Base-by-base conservation (phyloP, 1,140 invertebrate genomes). In the Drosophila auraria region DNA sequence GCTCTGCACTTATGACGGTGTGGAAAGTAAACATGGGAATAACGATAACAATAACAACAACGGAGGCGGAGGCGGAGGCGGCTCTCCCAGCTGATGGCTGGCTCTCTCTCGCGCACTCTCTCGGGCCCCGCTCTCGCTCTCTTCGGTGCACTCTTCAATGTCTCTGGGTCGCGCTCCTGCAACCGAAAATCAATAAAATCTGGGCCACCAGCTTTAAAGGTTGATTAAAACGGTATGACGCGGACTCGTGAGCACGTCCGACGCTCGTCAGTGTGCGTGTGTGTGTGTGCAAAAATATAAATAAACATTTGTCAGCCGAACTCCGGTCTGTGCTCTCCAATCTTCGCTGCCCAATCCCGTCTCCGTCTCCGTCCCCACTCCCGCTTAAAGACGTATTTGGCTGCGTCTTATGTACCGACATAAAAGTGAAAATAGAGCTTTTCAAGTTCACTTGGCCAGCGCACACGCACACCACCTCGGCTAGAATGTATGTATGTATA, bases 401-500 rank as follows among this genome's bases (percentile, higher is more conserved):
- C 36, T 40, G 50, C 38, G 49, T 69, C 53, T 68, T 76, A 77
- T 64, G 58, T 65, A 65, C 42, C 33, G 44, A 69, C 65, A 62
- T 79, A 87, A 84, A 87, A 87, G 83, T 87, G 83, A 87, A 87
- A 82, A 86, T 82, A 75, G 82, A 78, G 83, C 69, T 82, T 87
- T 82, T 86, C 82, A 87, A 87, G 83, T 87, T 87, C 83, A 75
- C 42, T 64, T 42, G 33, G 51, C 59, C 42, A 49, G 27, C 51
- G 40, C 45, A 58, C 38, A 70, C 42, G 14, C 23, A 33, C n/a
- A 57, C 38, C 36, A 57, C 12, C 54, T 25, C 54, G 5, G 20
- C 23, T n/a, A 11, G 5, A 25, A 64, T 33, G 65, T 30, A 50
- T 23, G 38, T 15, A 27, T 36, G 25, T 9, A n/a, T 7, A n/a